Evolutionary conservation across 92 coral and sea anemone genomes (phyloP).

Genomic region (Isaurus tuberculatus): DNA sequence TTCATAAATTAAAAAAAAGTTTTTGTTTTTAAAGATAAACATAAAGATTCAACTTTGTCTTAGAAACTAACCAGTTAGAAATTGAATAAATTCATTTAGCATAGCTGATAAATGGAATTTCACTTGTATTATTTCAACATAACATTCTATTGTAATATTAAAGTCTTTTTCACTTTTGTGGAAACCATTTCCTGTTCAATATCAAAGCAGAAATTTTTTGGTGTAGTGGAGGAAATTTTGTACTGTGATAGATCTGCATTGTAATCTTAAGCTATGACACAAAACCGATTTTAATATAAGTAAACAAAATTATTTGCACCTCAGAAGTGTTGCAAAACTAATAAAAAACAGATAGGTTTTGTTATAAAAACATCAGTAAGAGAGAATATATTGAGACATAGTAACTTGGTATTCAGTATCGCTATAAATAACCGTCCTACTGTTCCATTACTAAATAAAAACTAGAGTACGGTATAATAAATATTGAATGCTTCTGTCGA

Average conservation of each 20-base stretch:
- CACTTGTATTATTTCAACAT: background rate
- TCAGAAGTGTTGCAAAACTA: slow-evolving; percentile 33
- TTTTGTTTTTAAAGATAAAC: too few species aligned
- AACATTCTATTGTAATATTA: background rate
- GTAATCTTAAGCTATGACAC: background rate
- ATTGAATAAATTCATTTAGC: background rate
- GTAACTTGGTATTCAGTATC: background rate
- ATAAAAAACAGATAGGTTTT: slow-evolving; percentile 8
- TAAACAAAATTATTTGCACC: slow-evolving; percentile 35
- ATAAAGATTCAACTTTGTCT: too few species aligned
- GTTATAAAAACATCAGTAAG: background rate
- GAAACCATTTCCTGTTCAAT: slow-evolving; percentile 5
- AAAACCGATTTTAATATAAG: background rate
- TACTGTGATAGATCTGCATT: background rate
- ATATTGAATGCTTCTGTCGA: background rate
- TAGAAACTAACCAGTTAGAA: too few species aligned
- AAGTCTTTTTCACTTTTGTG: slow-evolving; percentile 7
- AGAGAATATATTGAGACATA: background rate
- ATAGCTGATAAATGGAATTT: background rate
- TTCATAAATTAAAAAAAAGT: too few species aligned
- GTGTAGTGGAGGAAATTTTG: background rate
- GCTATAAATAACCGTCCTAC: background rate
- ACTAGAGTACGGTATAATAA: background rate
- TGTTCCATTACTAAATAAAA: background rate
- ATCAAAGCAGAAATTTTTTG: background rate